Evolutionary conservation across 2,888 invertebrate species (phyloP).

Genomic region (Mamestra brassicae): DNA sequence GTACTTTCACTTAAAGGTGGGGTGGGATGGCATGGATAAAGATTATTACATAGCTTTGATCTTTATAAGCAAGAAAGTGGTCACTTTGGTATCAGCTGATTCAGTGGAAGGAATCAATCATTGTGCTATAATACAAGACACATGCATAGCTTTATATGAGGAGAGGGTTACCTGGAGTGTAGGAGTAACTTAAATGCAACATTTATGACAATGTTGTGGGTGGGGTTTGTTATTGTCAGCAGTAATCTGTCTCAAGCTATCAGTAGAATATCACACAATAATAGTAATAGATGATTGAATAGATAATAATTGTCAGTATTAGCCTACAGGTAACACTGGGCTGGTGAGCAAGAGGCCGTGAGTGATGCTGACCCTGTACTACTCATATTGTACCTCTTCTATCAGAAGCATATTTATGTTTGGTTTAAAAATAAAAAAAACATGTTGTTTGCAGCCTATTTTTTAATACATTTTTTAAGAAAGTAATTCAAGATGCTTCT

Average conservation of each 20-base stretch:
- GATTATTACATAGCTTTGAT: background rate
- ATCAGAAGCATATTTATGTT: background rate
- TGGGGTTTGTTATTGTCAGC: background rate
- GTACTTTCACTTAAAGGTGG: constrained; percentile 41
- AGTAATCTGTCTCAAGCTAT: constrained; percentile 24
- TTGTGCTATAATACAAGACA: background rate
- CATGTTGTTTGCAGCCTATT: background rate
- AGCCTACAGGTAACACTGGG: constrained; percentile 15
- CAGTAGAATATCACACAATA: background rate
- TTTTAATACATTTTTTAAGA: background rate
- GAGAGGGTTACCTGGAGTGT: background rate
- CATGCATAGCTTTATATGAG: background rate
- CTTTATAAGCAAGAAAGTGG: background rate
- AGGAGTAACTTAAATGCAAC: background rate
- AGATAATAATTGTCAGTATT: background rate
- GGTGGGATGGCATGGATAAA: constrained; percentile 8
- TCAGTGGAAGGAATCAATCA: background rate
- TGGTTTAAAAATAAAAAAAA: background rate
- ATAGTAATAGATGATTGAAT: background rate
- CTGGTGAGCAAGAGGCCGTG: constrained; percentile 5
- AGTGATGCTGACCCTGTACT: background rate
- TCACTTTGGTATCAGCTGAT: background rate
- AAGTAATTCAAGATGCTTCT: background rate
- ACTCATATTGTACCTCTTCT: background rate
- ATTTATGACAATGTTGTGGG: background rate